Evolutionary conservation across 2,113 vertebrate genomes (phyloP).

Genomic region (Alouatta palliata): DNA sequence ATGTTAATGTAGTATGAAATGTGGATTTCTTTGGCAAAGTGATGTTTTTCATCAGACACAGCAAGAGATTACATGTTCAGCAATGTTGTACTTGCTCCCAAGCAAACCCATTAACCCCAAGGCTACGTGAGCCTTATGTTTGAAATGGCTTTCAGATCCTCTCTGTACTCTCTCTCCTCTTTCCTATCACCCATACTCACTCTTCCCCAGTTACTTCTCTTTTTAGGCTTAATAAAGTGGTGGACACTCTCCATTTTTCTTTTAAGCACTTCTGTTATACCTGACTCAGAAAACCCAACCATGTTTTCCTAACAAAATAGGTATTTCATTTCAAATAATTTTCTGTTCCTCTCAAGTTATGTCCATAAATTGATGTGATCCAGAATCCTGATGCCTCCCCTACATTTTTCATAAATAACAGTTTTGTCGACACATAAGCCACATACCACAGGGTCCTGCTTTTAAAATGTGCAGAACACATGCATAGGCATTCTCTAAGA

Average conservation of each 20-base stretch:
- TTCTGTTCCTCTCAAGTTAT: not conserved
- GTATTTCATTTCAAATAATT: not conserved
- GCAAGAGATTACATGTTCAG: not conserved
- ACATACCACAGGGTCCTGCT: no score
- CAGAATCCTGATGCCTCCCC: no score
- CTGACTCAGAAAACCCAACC: not conserved
- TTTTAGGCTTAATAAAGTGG: not conserved
- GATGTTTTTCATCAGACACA: not conserved
- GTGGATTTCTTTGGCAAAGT: not conserved
- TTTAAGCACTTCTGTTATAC: not conserved
- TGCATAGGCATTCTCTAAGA: no score
- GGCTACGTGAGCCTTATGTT: not conserved
- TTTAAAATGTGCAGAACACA: not conserved
- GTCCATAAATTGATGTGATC: not conserved
- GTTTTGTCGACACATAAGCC: no score
- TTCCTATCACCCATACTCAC: accelerated
- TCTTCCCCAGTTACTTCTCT: not conserved
- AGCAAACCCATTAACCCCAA: not conserved
- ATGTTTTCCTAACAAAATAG: not conserved
- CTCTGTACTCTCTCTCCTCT: not conserved
- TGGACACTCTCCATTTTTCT: not conserved
- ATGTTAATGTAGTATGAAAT: not conserved
- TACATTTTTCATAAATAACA: no score
- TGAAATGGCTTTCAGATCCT: not conserved
- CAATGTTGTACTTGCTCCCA: no score